Percentiles rank a stretch among this genome's conserved stretches.
phyloP scores from a whole-genome alignment of 2,888 invertebrate species.

The Mallateleia sp. region DNA sequence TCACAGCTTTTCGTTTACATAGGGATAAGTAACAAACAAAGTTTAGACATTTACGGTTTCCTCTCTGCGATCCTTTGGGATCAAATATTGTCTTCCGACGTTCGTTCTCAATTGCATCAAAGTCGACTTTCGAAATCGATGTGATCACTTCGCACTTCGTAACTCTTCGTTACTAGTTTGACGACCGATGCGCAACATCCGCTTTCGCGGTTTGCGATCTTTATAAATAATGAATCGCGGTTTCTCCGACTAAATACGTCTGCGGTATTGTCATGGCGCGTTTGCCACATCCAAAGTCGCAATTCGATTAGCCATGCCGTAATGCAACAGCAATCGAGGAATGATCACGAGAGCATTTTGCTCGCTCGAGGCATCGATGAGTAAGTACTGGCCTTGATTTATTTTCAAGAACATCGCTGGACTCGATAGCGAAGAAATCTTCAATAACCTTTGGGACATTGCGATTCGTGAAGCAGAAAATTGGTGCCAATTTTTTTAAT shows the following conservation, averaged over 20 bases:
- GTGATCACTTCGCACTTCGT: constrained; percentile 59
- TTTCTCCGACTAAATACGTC: constrained; percentile 51
- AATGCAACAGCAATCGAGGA: constrained; percentile 35
- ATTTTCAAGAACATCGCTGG: constrained; percentile 42
- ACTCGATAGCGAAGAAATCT: constrained; percentile 16
- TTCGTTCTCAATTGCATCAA: constrained; percentile 44
- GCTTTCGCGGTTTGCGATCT: constrained; percentile 62
- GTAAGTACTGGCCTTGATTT: constrained; percentile 40
- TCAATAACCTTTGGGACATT: constrained; percentile 5
- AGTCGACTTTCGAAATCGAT: constrained; percentile 45
- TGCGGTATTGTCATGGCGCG: constrained; percentile 52
- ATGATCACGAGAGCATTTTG: constrained; percentile 28
- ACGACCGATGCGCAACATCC: constrained; percentile 63
- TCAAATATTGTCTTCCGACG: constrained; percentile 57
- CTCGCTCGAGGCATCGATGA: constrained; percentile 22
- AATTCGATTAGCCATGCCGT: constrained; percentile 49
- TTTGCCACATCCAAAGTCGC: constrained; percentile 27
- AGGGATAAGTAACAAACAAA: constrained; percentile 62
- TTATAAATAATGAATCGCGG: constrained; percentile 73
- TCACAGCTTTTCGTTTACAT: constrained; percentile 41
- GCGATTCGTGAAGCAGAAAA: constrained; percentile 37
- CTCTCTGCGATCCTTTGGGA: constrained; percentile 35
- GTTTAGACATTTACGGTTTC: constrained; percentile 61
- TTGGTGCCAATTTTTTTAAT: constrained; percentile 14
- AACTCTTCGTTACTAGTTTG: constrained; percentile 51